Base-by-base conservation (phyloP, 2,113 vertebrate genomes). In the Prionailurus bengalensis region DNA sequence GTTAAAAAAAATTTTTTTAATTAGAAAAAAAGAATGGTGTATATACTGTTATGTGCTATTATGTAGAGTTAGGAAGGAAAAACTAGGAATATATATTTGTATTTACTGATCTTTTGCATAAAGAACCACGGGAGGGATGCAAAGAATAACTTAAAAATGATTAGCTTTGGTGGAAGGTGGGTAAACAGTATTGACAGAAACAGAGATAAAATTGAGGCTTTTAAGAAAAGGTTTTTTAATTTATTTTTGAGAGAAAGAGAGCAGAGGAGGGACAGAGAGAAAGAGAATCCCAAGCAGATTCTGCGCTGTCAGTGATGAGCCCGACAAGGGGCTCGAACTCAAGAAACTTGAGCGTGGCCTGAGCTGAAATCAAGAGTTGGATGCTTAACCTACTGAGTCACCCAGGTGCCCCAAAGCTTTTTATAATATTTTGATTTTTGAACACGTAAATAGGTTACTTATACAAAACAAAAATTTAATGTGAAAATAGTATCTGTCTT, bases 351-450 rank as follows among this genome's bases (percentile, higher is more conserved):
- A 45, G 45, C 7, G 7, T 45, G 51, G 13, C 51, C 51, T 51
- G 51, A 51, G 51, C 51, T 14, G 51, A 51, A 51, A 45, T 45
- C 45, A 45, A 45, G 45, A 45, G 45, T 45, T 45, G 45, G 51
- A 51, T 14, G 51, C 51, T 51, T 51, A 3, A 51, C 51, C 14
- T 1, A 51, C 51, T 51, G 51, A 58, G 55, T 17, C 17, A 58
- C 17, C 55, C 55, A 21, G 55, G 55, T 14, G 55, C 17, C 17
- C 55, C 55, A 58, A 58, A 17, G 68, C 5, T 95, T 82, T 83
- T 76, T 68, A 89, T 42, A 51, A 25, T 79, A 65, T n/a, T 92
- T 84, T 93, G 11, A 68, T 45, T 87, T 87, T 82, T 87, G 61
- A 86, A 65, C 27, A 83, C 70, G 8, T 58, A 87, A 91, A 83